Percentiles rank a stretch among this genome's conserved stretches.
Evolutionary conservation across 2,113 vertebrate species (phyloP).

Genomic region (Corynorhinus townsendii): DNA sequence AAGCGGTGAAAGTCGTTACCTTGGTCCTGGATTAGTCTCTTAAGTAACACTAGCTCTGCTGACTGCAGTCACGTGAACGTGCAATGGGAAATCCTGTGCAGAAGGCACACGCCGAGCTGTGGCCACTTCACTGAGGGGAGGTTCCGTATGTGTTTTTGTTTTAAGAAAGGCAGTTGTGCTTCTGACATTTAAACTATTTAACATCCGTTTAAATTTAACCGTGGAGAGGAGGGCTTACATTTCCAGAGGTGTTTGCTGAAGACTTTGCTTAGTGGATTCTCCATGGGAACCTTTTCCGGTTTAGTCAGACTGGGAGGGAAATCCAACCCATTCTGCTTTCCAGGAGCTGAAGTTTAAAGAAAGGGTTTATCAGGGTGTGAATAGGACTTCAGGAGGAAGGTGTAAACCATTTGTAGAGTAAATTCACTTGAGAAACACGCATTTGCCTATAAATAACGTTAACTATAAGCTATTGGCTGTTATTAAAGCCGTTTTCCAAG

Average conservation of each 20-base stretch:
- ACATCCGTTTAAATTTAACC: neutral
- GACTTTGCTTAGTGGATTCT: constrained; percentile 1
- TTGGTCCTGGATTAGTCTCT: neutral
- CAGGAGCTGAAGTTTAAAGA: constrained; percentile 13
- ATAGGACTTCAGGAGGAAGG: neutral
- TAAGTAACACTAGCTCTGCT: neutral
- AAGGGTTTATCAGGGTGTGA: neutral
- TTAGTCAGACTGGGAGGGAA: neutral
- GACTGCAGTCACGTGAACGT: neutral
- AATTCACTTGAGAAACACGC: neutral
- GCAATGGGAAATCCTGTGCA: neutral
- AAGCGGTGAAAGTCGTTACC: constrained; percentile 13
- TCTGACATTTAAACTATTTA: constrained; percentile 29
- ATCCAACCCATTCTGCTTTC: neutral
- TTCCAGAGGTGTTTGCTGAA: constrained; percentile 23
- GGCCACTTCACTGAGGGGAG: neutral
- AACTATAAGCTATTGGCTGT: neutral
- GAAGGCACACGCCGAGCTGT: constrained; percentile 18
- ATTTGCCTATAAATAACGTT: constrained; percentile 18
- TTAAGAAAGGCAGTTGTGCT: constrained; percentile 7
- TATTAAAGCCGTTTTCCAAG: constrained; percentile 9
- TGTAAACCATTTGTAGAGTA: neutral
- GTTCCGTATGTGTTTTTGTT: neutral
- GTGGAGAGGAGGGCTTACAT: neutral
- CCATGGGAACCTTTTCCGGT: neutral